Conservation (phyloP, 2,113 vertebrate species). For the Nothobranchius kuhntae region DNA sequence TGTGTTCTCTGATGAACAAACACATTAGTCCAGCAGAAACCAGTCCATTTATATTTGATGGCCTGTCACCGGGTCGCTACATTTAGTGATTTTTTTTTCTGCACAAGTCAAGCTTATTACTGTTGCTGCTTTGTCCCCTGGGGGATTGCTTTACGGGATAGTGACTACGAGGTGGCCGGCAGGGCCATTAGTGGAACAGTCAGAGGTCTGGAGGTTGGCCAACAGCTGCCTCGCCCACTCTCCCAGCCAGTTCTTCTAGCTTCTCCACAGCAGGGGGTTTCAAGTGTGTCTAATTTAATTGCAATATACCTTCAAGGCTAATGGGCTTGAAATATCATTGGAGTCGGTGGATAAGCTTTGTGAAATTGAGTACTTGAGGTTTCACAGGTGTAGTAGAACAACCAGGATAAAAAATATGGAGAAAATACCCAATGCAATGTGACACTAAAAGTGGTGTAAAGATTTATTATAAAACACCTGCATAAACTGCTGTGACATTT, state of each 20-base stretch:
- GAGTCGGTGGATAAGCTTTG: conserved; percentile 17
- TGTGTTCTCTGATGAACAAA: conserved; percentile 76
- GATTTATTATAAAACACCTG: too few species aligned
- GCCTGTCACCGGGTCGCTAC: conserved; percentile 38
- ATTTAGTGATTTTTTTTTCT: conserved; percentile 59
- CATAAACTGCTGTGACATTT: too few species aligned
- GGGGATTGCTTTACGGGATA: conserved; percentile 42
- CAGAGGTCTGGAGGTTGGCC: conserved; percentile 66
- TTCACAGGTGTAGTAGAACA: not conserved
- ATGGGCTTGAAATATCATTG: conserved; percentile 64
- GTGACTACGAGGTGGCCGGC: conserved; percentile 53
- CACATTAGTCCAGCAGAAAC: conserved; percentile 72
- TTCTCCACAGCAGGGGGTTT: conserved; percentile 60
- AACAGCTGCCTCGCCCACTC: conserved; percentile 64
- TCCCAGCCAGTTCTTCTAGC: conserved; percentile 50
- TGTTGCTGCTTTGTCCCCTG: conserved; percentile 32
- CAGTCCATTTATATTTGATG: conserved; percentile 74
- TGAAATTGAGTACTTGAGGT: conserved; percentile 24
- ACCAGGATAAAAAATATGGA: not conserved
- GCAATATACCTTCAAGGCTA: conserved; percentile 62
- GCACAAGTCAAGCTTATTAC: conserved; percentile 57
- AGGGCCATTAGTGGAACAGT: conserved; percentile 66
- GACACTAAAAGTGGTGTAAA: too few species aligned
- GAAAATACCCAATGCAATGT: not conserved
- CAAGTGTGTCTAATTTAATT: conserved; percentile 55